Conservation (phyloP, 2,888 invertebrate species). For the Dolomedes plantarius region DNA sequence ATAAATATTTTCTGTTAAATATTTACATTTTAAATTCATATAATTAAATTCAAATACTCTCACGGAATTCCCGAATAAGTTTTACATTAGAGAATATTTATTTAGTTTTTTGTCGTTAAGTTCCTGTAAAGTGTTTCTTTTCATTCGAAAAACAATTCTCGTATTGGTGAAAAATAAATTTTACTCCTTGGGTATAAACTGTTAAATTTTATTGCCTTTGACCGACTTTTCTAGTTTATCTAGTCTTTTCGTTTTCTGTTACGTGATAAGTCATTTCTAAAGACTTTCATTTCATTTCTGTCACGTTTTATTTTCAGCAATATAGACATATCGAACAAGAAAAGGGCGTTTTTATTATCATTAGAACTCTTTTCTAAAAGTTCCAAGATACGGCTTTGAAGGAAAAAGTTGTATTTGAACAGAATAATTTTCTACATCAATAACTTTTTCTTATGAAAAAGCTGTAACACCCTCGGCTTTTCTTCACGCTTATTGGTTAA, state of each 20-base stretch:
- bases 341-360: background rate
- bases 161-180: no score
- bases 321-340: conserved; percentile 5
- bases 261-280: conserved; percentile 14
- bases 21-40: no score
- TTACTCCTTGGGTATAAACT: no score
- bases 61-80: no score
- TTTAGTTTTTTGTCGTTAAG: no score
- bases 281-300: conserved; percentile 20
- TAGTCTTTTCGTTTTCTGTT: background rate
- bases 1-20: no score
- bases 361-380: background rate
- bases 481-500: background rate
- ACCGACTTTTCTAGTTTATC: background rate
- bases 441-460: conserved; percentile 17
- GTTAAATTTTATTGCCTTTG: conserved; percentile 2
- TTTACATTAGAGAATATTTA: no score
- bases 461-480: background rate
- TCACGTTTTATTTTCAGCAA: conserved; percentile 5
- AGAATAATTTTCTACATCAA: conserved; percentile 8
- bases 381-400: background rate
- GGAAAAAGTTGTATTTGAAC: background rate
- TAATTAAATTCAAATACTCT: no score
- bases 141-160: no score
- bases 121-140: no score